Percentiles rank a stretch among this genome's conserved stretches.
Conservation (phyloP, 2,888 invertebrate species). For the Stenolophus ochropezus region DNA sequence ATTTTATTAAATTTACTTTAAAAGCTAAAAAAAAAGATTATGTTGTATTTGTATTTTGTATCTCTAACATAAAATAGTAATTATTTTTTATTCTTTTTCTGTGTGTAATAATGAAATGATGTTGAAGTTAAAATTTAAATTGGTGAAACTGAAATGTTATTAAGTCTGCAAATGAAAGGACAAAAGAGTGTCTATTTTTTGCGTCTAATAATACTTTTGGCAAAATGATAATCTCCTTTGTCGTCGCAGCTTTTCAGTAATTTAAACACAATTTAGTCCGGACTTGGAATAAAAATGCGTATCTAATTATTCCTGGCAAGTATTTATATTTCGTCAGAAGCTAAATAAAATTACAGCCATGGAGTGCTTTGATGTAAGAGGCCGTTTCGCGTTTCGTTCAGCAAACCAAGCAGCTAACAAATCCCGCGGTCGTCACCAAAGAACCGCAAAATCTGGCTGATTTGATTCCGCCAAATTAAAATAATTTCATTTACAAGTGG, state of each 20-base stretch:
- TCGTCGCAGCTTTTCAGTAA: conserved; percentile 2
- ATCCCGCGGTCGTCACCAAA: not conserved
- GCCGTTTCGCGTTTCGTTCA: not conserved
- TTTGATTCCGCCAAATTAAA: conserved; percentile 54
- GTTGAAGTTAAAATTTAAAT: not conserved
- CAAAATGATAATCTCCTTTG: not conserved
- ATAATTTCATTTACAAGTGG: conserved; percentile 52
- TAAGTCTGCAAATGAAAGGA: not conserved
- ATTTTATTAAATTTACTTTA: too few species aligned
- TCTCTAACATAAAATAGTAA: not conserved
- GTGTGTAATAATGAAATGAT: not conserved
- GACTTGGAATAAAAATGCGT: conserved; percentile 2
- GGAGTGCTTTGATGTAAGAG: conserved; percentile 36
- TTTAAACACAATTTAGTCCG: conserved; percentile 16
- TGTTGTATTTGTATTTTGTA: too few species aligned
- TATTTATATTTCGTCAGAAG: conserved; percentile 23
- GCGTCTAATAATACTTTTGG: not conserved
- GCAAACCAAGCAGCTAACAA: conserved; percentile 34
- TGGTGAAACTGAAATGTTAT: not conserved
- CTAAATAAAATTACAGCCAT: conserved; percentile 21
- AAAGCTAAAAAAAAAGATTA: too few species aligned
- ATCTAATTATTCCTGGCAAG: conserved; percentile 19
- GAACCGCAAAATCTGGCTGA: conserved; percentile 57
- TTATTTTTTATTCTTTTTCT: not conserved
- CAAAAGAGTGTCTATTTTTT: not conserved